Conservation (phyloP, 2,888 invertebrate species). For the Rotaria sp. region DNA sequence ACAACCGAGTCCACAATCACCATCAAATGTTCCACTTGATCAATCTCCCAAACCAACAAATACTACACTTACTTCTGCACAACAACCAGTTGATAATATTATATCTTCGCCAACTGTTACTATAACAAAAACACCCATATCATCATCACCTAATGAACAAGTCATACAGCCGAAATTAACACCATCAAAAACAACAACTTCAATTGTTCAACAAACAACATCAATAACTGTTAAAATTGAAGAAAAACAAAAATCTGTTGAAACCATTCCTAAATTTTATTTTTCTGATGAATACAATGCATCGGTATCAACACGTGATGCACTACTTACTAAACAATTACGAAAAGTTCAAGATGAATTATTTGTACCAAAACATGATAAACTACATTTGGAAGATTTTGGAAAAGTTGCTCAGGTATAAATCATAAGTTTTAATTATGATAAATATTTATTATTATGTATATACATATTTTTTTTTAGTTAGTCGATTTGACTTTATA, state of each 20-base stretch:
- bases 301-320: not conserved
- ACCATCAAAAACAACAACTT: not conserved
- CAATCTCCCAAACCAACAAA: not conserved
- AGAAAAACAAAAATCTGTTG: not conserved
- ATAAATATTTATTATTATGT: not conserved
- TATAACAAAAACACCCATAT: not conserved
- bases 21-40: not conserved
- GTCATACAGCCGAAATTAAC: not conserved
- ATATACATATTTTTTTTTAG: too few relatives aligned
- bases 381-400: conserved; percentile 26
- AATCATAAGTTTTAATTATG: not conserved
- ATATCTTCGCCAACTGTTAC: not conserved
- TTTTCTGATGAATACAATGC: conserved; percentile 23
- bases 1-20: not conserved
- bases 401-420: not conserved
- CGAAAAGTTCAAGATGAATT: not conserved
- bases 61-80: not conserved
- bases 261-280: conserved; percentile 32
- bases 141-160: not conserved
- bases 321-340: not conserved
- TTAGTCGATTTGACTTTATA: not conserved
- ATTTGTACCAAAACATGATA: not conserved
- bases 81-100: not conserved
- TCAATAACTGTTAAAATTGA: not conserved
- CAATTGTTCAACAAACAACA: not conserved